Evolutionary conservation across 1,140 invertebrate species (phyloP).

Genomic region (Drosophila guanche): DNA sequence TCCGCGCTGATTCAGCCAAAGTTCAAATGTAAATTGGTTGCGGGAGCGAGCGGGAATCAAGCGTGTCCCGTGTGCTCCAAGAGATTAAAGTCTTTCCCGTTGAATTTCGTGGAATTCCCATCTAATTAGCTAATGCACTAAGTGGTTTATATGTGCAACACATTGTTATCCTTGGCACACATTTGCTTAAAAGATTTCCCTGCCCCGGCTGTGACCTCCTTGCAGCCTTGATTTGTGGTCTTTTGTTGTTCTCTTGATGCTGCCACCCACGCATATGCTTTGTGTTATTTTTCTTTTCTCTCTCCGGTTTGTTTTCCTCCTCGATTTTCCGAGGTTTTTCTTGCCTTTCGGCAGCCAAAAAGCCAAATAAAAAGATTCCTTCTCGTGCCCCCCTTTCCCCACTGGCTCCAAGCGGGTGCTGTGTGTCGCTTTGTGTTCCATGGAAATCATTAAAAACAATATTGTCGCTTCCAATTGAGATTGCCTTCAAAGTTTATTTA

Average conservation of each 20-base stretch:
- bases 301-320: constrained; percentile 19
- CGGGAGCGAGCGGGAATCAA: constrained; percentile 9
- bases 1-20: constrained; percentile 40
- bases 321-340: constrained; percentile 9
- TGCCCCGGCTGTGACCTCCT: neutral
- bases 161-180: constrained; percentile 20
- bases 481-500: constrained; percentile 63
- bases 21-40: constrained; percentile 50
- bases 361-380: constrained; percentile 58
- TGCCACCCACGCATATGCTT: constrained; percentile 67
- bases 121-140: constrained; percentile 61
- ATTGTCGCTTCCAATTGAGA: constrained; percentile 70
- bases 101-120: neutral
- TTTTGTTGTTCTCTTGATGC: constrained; percentile 38
- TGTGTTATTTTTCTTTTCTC: constrained; percentile 34
- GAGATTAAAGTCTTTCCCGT: constrained; percentile 2
- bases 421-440: constrained; percentile 35
- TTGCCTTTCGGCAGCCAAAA: constrained; percentile 51
- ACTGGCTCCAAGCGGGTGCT: constrained; percentile 34
- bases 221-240: constrained; percentile 33
- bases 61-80: neutral
- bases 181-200: constrained; percentile 19
- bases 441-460: constrained; percentile 77
- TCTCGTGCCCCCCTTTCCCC: constrained; percentile 6
- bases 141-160: constrained; percentile 22